Conservation (phyloP, 2,113 vertebrate species). For the Dolichotis patagonum region DNA sequence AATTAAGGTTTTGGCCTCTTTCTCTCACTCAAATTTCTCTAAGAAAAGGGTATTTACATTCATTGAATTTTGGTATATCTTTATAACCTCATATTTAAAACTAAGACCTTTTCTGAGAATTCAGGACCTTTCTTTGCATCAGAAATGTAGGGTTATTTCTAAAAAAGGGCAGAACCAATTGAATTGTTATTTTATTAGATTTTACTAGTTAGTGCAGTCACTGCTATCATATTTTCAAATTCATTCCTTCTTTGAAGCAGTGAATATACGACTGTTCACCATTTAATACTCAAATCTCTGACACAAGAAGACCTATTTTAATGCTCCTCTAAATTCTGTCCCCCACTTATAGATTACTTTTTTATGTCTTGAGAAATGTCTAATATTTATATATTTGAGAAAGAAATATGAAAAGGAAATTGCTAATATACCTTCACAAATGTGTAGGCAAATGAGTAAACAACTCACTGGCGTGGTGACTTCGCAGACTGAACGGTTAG, state of each 20-base stretch:
- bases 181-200: background rate
- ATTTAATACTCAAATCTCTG: background rate
- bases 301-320: background rate
- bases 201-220: background rate
- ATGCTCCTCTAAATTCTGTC: background rate
- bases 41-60: background rate
- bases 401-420: conserved; percentile 3
- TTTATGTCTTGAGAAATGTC: background rate
- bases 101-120: background rate
- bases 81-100: background rate
- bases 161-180: background rate
- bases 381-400: background rate
- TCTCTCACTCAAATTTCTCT: background rate
- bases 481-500: background rate
- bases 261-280: background rate
- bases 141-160: background rate
- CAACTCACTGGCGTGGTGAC: background rate
- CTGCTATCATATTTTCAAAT: background rate
- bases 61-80: background rate
- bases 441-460: background rate
- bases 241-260: background rate
- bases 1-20: background rate
- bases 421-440: background rate
- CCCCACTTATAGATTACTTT: background rate
- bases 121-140: background rate